Conservation (phyloP, 2,888 invertebrate genomes). For the Synergus umbraculus region DNA sequence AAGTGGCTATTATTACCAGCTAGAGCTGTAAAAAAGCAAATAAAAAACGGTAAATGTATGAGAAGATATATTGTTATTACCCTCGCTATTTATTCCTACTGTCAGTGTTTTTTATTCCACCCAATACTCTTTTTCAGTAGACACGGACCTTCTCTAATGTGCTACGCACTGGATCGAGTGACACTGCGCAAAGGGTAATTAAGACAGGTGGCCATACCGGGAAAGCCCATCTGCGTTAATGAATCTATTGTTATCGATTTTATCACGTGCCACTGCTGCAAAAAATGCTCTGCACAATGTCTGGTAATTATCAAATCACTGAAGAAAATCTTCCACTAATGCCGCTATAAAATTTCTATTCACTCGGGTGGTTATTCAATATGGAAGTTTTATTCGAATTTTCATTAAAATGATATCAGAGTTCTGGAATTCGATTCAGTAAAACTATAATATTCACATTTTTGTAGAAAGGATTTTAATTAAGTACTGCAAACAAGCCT, state of each 20-base stretch:
- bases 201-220: constrained; percentile 27
- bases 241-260: constrained; percentile 35
- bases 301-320: not conserved
- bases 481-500: no score
- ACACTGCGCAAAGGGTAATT: constrained; percentile 32
- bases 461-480: no score
- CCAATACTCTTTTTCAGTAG: constrained; percentile 16
- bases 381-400: not conserved
- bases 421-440: no score
- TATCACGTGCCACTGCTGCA: not conserved
- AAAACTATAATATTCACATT: no score
- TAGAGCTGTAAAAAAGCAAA: not conserved
- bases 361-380: not conserved
- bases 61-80: constrained; percentile 36
- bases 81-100: constrained; percentile 11
- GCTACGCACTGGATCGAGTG: constrained; percentile 2
- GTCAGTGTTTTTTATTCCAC: constrained; percentile 17
- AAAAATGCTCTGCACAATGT: not conserved
- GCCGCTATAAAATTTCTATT: not conserved
- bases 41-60: constrained; percentile 24
- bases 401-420: no score
- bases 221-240: constrained; percentile 22
- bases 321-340: not conserved
- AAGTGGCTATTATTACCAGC: constrained; percentile 12
- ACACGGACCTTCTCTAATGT: constrained; percentile 19